Percentiles rank a stretch among this genome's conserved stretches.
Conservation (phyloP, 2,113 vertebrate genomes). For the Anthoscopus minutus region DNA sequence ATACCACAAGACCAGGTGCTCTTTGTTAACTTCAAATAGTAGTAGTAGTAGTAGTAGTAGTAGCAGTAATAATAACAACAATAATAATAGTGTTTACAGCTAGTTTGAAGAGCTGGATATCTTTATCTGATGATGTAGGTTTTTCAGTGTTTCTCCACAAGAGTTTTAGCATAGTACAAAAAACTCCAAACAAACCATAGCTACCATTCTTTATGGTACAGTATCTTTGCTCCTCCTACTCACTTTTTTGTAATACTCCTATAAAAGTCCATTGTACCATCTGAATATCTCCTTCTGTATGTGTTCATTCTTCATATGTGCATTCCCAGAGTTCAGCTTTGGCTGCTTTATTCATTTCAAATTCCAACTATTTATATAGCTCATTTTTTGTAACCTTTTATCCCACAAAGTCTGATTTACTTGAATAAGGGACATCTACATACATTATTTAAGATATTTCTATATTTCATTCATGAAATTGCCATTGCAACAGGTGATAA, state of each 20-base stretch:
- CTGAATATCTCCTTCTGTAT: not conserved
- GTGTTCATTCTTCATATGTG: rapidly evolving
- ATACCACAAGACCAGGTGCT: rapidly evolving
- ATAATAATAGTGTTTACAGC: not conserved
- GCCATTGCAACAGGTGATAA: not conserved
- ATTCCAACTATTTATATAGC: not conserved
- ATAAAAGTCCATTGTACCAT: not conserved
- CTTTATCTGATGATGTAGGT: not conserved
- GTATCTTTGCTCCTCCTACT: not conserved
- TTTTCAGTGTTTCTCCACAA: not conserved
- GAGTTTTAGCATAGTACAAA: not conserved
- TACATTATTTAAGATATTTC: not conserved
- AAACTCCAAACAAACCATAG: not conserved
- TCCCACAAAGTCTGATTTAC: not conserved
- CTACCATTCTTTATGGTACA: not conserved
- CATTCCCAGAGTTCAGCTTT: not conserved
- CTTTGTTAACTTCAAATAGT: not conserved
- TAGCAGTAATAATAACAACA: no score
- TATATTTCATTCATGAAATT: not conserved
- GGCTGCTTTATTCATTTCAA: not conserved
- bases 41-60: not conserved
- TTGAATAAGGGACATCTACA: not conserved
- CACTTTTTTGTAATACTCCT: not conserved
- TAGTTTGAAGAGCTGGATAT: not conserved
- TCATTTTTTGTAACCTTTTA: not conserved